Evolutionary conservation across 1,140 invertebrate genomes (phyloP).

Genomic region (Tetranychus urticae): DNA sequence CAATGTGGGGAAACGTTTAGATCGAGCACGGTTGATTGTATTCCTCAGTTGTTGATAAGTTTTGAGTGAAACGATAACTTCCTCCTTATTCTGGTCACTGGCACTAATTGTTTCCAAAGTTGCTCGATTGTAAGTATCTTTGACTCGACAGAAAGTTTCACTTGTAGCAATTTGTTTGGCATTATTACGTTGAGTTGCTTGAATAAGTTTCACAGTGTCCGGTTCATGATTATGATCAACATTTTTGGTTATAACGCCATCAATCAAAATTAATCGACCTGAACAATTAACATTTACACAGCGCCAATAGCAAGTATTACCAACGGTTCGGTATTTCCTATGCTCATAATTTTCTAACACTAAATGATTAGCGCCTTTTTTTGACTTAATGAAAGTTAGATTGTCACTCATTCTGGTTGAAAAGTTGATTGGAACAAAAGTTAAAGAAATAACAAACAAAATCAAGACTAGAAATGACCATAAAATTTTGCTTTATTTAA

Average conservation of each 20-base stretch:
- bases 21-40: neutral
- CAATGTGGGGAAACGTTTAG: neutral
- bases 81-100: neutral
- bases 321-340: neutral
- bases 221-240: neutral
- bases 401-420: no score
- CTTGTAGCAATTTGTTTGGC: neutral
- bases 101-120: neutral
- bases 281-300: neutral
- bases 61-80: neutral
- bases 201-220: neutral
- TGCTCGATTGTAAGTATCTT: neutral
- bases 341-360: neutral
- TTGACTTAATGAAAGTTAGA: no score
- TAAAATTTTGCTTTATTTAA: no score
- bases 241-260: neutral
- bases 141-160: neutral
- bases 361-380: neutral
- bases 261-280: neutral
- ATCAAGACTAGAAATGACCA: no score
- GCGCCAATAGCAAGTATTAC: neutral
- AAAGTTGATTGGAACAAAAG: no score
- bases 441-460: no score
- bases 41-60: neutral
- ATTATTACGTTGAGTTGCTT: neutral